A percentile compares a stretch with the other conserved stretches of the same genome.
Evolutionary conservation across 1,140 invertebrate species (phyloP).

Genomic region (Pomacea maculata): DNA sequence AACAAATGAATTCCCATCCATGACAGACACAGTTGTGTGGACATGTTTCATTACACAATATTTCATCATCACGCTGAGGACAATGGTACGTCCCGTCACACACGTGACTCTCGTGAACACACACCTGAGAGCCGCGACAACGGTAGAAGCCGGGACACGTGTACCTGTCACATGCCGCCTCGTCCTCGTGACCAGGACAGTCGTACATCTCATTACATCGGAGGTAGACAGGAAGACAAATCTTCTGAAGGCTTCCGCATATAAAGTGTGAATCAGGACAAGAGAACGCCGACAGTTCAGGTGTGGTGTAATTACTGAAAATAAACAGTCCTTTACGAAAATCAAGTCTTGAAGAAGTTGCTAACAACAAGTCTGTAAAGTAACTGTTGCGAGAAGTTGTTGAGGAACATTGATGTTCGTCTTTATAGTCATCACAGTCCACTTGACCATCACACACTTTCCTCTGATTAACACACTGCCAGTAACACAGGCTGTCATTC

Average conservation of each 20-base stretch:
- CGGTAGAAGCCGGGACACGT: slow-evolving; percentile 17
- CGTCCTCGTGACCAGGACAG: slow-evolving; percentile 11
- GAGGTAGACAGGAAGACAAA: neutral
- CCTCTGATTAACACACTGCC: neutral
- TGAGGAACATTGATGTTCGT: neutral
- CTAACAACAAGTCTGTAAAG: no score
- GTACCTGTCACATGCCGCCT: slow-evolving; percentile 5
- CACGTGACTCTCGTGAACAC: slow-evolving; percentile 10
- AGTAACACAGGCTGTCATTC: neutral
- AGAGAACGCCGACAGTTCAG: neutral
- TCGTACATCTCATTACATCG: slow-evolving; percentile 3
- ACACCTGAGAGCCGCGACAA: slow-evolving; percentile 14
- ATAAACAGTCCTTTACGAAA: neutral
- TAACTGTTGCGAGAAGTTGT: neutral
- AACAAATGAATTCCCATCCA: slow-evolving; percentile 6
- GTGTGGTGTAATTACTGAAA: neutral
- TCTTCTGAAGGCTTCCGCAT: neutral
- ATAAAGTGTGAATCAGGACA: neutral
- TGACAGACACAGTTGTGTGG: slow-evolving; percentile 35
- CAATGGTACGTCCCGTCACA: slow-evolving; percentile 17
- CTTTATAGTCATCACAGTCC: neutral
- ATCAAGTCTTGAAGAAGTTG: neutral
- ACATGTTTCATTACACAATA: slow-evolving; percentile 33
- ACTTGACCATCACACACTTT: neutral
- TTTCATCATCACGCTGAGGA: slow-evolving; percentile 27